phyloP scores from a whole-genome alignment of 2,888 invertebrate genomes.

The Metellina segmentata region DNA sequence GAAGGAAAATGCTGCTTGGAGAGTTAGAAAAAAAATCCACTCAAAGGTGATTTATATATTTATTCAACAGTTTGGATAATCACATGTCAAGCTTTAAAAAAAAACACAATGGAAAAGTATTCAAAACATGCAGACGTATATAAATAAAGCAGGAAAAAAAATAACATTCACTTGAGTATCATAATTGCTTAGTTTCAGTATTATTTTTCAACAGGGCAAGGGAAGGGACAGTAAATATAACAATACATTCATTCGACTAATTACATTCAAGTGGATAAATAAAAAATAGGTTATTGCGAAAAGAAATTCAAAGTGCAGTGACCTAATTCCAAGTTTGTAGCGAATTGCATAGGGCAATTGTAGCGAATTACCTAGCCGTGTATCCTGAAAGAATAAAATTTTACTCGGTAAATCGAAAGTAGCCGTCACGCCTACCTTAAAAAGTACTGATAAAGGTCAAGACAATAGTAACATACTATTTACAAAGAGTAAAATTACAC shows the following conservation, averaged over 20 bases:
- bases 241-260: conserved; percentile 56
- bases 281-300: conserved; percentile 25
- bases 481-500: conserved; percentile 75
- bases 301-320: conserved; percentile 62
- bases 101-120: conserved; percentile 27
- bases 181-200: conserved; percentile 9
- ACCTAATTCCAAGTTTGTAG: conserved; percentile 57
- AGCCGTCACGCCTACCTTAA: conserved; percentile 62
- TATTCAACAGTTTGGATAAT: neutral
- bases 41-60: neutral
- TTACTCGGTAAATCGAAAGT: conserved; percentile 51
- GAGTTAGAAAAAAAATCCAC: neutral
- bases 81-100: conserved; percentile 51
- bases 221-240: conserved; percentile 35
- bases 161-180: conserved; percentile 28
- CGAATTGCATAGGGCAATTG: conserved; percentile 62
- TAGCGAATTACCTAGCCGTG: conserved; percentile 61
- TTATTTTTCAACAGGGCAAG: neutral
- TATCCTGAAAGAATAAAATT: conserved; percentile 62
- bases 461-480: conserved; percentile 74
- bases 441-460: conserved; percentile 69
- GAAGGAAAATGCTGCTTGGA: neutral
- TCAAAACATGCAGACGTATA: conserved; percentile 59
- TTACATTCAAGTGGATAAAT: conserved; percentile 42
- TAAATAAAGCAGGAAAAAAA: conserved; percentile 55